These are phyloP conservation scores for Drosophila robusta DNA, from an alignment of 2,888 invertebrate genomes.

Conservation along the genomic window DNA sequence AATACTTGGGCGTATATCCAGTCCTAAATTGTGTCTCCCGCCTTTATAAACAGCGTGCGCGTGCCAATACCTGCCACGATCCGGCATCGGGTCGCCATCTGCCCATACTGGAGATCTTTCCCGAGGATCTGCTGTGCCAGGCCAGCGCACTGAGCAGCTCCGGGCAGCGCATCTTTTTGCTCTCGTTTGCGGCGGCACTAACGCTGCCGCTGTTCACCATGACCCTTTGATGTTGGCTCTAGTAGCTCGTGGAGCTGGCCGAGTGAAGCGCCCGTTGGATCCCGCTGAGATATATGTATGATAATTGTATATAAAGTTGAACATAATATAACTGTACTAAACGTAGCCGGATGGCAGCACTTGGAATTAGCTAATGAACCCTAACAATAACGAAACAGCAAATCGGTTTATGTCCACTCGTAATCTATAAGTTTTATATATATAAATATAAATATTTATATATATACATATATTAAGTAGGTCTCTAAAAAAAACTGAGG, in stretches of 20 bases:
- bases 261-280: slow-evolving; percentile 22
- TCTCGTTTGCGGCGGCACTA: slow-evolving; percentile 82
- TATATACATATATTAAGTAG: slow-evolving; percentile 41
- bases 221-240: slow-evolving; percentile 81
- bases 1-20: not conserved
- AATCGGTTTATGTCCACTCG: slow-evolving; percentile 77
- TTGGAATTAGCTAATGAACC: slow-evolving; percentile 68
- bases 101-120: slow-evolving; percentile 90
- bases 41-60: slow-evolving; percentile 85
- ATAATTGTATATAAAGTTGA: slow-evolving; percentile 66
- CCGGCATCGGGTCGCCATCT: slow-evolving; percentile 87
- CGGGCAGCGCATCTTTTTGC: slow-evolving; percentile 84
- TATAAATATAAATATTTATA: slow-evolving; percentile 21
- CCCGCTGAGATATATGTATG: slow-evolving; percentile 51
- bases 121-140: slow-evolving; percentile 93
- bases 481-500: slow-evolving; percentile 35
- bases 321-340: slow-evolving; percentile 48
- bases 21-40: not conserved
- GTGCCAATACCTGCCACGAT: slow-evolving; percentile 90
- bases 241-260: slow-evolving; percentile 45
- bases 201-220: slow-evolving; percentile 78
- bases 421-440: slow-evolving; percentile 68
- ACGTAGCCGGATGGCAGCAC: slow-evolving; percentile 59
- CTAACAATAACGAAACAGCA: slow-evolving; percentile 65
- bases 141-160: slow-evolving; percentile 93